These are phyloP conservation scores for Thymelicus sylvestris DNA, from an alignment of 2,888 invertebrate species.

Conservation along the genomic window DNA sequence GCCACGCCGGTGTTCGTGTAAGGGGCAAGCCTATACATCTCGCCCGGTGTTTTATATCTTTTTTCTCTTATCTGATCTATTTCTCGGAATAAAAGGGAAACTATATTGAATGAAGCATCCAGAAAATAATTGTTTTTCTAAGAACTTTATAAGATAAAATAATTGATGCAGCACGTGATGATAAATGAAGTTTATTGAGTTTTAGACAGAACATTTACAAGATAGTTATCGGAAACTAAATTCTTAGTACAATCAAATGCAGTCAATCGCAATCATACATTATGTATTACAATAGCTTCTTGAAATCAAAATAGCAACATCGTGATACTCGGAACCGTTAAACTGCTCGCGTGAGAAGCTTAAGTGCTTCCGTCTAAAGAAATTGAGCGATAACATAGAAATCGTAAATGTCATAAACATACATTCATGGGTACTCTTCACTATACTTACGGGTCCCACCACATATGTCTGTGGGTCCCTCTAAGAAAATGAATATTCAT, in stretches of 20 bases:
- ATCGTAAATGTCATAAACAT: slow-evolving; percentile 24
- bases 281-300: slow-evolving; percentile 55
- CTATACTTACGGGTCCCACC: too few species aligned
- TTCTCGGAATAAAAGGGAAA: slow-evolving; percentile 19
- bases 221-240: not conserved
- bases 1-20: slow-evolving; percentile 36
- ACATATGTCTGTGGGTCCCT: not conserved
- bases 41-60: slow-evolving; percentile 14
- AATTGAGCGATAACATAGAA: slow-evolving; percentile 38
- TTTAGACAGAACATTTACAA: not conserved
- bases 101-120: slow-evolving; percentile 17
- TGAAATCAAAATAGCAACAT: slow-evolving; percentile 51
- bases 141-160: not conserved
- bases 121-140: not conserved
- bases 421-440: not conserved
- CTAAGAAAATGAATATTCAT: not conserved
- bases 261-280: slow-evolving; percentile 40
- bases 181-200: not conserved
- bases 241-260: slow-evolving; percentile 24
- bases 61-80: slow-evolving; percentile 29
- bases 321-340: slow-evolving; percentile 60
- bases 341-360: slow-evolving; percentile 54
- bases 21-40: slow-evolving; percentile 38
- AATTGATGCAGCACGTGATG: not conserved
- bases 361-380: slow-evolving; percentile 51